phyloP scores from a whole-genome alignment of 2,113 vertebrate species.

The Edolisoma coerulescens region DNA sequence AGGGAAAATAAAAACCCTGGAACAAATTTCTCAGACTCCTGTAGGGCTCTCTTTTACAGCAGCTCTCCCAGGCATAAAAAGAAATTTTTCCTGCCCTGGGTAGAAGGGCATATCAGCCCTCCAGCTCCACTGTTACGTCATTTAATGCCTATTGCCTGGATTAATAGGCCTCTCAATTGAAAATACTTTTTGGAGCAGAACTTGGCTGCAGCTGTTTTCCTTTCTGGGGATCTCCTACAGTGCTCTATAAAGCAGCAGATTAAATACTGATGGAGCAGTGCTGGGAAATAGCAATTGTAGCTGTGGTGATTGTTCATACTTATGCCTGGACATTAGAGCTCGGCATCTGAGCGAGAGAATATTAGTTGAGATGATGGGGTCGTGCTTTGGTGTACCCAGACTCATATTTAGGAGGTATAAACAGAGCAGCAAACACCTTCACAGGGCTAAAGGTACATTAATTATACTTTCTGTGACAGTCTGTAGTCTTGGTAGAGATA shows the following conservation, averaged over 20 bases:
- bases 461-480: background rate
- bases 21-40: conserved; percentile 9
- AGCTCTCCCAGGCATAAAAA: background rate
- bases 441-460: background rate
- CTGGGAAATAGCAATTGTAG: conserved; percentile 22
- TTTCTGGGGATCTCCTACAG: conserved; percentile 52
- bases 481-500: background rate
- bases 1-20: background rate
- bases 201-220: conserved; percentile 49
- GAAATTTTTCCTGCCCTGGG: background rate
- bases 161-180: conserved; percentile 40
- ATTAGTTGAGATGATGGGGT: background rate
- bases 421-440: background rate
- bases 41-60: background rate
- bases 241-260: conserved; percentile 45
- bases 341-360: background rate
- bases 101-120: conserved; percentile 49
- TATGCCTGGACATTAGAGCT: background rate
- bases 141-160: conserved; percentile 38
- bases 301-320: background rate
- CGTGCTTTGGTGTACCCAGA: background rate
- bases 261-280: conserved; percentile 33
- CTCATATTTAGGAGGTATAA: background rate
- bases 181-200: conserved; percentile 60
- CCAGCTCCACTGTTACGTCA: conserved; percentile 21